These are phyloP conservation scores for Peromyscus attwateri DNA, from an alignment of 2,797 vertebrate species.

Conservation along the genomic window DNA sequence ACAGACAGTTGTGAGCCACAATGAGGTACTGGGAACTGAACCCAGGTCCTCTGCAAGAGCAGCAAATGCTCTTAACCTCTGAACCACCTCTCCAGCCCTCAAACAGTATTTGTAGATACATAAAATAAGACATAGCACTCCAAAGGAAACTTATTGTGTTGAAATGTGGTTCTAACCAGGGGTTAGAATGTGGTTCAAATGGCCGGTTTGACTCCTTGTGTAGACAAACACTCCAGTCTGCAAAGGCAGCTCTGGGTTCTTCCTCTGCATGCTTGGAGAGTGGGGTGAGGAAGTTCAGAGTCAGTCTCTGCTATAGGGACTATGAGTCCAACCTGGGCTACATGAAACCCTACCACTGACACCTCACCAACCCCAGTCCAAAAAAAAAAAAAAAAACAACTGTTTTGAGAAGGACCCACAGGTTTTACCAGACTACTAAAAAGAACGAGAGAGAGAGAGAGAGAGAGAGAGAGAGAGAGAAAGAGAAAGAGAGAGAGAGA, in stretches of 20 bases:
- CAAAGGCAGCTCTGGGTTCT: not conserved
- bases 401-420: not conserved
- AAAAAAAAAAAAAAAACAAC: not conserved
- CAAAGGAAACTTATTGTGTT: not conserved
- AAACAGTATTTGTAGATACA: not conserved
- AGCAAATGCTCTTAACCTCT: not conserved
- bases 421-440: not conserved
- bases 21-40: not conserved
- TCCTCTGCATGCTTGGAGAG: not conserved
- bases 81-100: not conserved
- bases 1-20: not conserved
- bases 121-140: not conserved
- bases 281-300: not conserved
- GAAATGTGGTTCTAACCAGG: not conserved
- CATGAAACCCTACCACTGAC: not conserved
- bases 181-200: not conserved
- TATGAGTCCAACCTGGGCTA: not conserved
- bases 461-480: no score
- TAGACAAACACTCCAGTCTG: not conserved
- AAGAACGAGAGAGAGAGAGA: not conserved
- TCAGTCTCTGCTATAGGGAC: not conserved
- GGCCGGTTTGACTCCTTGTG: not conserved
- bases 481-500: fast-evolving
- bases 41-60: not conserved
- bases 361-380: not conserved